A percentile compares a stretch with the other conserved stretches of the same genome.
Evolutionary conservation across 92 coral and sea anemone genomes (phyloP).

Genomic region (Montipora capitata): DNA sequence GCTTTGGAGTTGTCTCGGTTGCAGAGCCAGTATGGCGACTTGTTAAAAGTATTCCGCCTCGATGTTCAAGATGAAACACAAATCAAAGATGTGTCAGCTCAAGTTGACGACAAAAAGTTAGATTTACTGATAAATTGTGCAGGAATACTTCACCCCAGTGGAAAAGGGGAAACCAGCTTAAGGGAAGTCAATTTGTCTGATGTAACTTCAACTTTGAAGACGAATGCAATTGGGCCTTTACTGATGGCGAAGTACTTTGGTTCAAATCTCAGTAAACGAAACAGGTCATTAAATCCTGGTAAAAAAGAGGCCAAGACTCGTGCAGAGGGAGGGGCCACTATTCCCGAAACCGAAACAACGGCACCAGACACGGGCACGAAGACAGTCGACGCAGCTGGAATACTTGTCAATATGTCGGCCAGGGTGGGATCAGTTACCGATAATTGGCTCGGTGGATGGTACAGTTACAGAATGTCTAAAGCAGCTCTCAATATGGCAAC

Average conservation of each 20-base stretch:
- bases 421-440: conserved; percentile 75
- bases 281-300: conserved; percentile 28
- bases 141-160: conserved; percentile 76
- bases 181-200: conserved; percentile 53
- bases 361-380: not conserved
- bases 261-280: conserved; percentile 58
- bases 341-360: too few relatives aligned
- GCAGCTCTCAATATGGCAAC: conserved; percentile 82
- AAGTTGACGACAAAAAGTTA: conserved; percentile 51
- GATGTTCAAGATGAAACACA: conserved; percentile 68
- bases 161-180: conserved; percentile 79
- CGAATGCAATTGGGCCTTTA: conserved; percentile 74
- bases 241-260: conserved; percentile 74
- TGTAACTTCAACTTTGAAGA: conserved; percentile 45
- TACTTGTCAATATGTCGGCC: conserved; percentile 80
- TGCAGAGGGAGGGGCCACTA: not conserved
- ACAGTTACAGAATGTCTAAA: conserved; percentile 77
- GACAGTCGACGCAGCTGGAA: conserved; percentile 43
- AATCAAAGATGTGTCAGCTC: conserved; percentile 51
- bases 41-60: conserved; percentile 41
- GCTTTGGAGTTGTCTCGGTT: conserved; percentile 61
- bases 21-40: conserved; percentile 45
- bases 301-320: not conserved
- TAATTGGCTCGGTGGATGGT: conserved; percentile 79
- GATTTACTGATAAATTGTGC: conserved; percentile 81